phyloP scores from a whole-genome alignment of 2,888 invertebrate genomes.

The Clusia tigrina region DNA sequence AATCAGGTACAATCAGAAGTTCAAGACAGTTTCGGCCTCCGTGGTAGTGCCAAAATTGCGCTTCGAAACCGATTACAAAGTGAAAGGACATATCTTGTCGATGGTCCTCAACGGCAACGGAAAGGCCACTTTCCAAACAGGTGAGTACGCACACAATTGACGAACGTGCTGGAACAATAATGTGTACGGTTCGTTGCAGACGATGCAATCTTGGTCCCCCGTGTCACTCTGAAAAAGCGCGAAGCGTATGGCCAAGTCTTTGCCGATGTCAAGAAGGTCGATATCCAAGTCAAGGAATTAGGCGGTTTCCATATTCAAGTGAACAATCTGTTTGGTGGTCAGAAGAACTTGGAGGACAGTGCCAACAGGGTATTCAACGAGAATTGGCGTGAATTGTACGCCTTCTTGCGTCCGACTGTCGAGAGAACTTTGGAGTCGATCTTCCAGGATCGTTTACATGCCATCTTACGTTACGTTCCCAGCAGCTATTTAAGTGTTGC shows the following conservation, averaged over 20 bases:
- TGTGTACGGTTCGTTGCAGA: background rate
- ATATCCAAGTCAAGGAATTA: constrained; percentile 55
- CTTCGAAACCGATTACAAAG: constrained; percentile 65
- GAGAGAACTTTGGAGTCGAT: constrained; percentile 73
- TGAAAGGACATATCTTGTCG: constrained; percentile 71
- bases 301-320: constrained; percentile 70
- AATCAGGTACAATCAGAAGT: too few relatives aligned
- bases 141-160: too few relatives aligned
- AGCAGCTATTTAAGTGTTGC: constrained; percentile 64
- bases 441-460: constrained; percentile 69
- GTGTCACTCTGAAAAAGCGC: background rate
- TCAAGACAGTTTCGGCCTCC: too few relatives aligned
- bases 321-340: constrained; percentile 74
- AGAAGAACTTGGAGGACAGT: constrained; percentile 72
- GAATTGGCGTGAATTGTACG: constrained; percentile 73
- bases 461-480: constrained; percentile 72
- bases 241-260: background rate
- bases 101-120: constrained; percentile 73
- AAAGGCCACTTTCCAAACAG: constrained; percentile 67
- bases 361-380: constrained; percentile 74
- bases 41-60: background rate
- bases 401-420: constrained; percentile 71
- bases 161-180: background rate
- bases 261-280: background rate
- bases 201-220: background rate